Percentiles rank a stretch among this genome's conserved stretches.
Evolutionary conservation across 2,888 invertebrate species (phyloP).

Genomic region (Cheilosia variabilis): DNA sequence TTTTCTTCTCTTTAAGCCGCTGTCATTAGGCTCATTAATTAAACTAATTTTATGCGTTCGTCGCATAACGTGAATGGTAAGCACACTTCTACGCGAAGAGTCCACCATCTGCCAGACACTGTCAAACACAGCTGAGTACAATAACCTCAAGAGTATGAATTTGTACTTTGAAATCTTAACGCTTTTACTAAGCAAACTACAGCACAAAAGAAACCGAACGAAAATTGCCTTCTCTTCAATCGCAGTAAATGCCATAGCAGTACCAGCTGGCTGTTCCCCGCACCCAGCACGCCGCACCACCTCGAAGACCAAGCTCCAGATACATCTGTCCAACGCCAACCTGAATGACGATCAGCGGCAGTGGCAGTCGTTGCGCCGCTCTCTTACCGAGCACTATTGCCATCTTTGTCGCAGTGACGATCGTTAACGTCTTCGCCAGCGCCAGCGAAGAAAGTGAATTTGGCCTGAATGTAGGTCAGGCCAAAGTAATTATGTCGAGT

Average conservation of each 20-base stretch:
- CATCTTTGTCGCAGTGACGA: slow-evolving; percentile 40
- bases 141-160: slow-evolving; percentile 53
- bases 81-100: slow-evolving; percentile 45
- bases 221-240: slow-evolving; percentile 7
- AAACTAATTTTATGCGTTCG: slow-evolving; percentile 57
- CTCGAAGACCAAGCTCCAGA: slow-evolving; percentile 47
- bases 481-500: slow-evolving; percentile 76
- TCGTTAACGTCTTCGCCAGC: slow-evolving; percentile 46
- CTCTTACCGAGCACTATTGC: not conserved
- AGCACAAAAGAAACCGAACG: slow-evolving; percentile 48
- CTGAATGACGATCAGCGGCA: slow-evolving; percentile 59
- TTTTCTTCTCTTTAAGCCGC: slow-evolving; percentile 52
- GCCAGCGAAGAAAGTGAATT: slow-evolving; percentile 74
- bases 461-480: slow-evolving; percentile 74
- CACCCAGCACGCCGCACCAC: not conserved
- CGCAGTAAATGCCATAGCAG: slow-evolving; percentile 2
- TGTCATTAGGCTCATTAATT: slow-evolving; percentile 53
- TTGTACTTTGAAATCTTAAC: slow-evolving; percentile 37
- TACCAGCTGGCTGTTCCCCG: slow-evolving; percentile 39
- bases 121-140: slow-evolving; percentile 50
- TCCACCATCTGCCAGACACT: not conserved
- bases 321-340: slow-evolving; percentile 66
- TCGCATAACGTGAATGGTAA: slow-evolving; percentile 58
- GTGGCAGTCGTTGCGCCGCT: not conserved
- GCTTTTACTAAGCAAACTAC: slow-evolving; percentile 34